Conservation (phyloP, 2,113 vertebrate genomes). For the Mugil cephalus region DNA sequence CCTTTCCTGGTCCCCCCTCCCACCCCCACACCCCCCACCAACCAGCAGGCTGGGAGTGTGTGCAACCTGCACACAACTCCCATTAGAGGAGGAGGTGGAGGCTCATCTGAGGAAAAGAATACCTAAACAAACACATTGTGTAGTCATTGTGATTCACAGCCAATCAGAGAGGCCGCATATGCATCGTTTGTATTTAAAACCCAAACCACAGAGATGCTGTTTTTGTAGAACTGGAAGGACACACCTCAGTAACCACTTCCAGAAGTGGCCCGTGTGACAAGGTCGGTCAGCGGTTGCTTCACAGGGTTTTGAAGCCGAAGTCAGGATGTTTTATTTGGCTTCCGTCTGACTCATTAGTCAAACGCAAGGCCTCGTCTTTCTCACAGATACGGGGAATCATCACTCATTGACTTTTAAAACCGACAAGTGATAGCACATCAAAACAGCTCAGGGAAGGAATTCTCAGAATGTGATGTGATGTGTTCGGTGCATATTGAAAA, state of each 20-base stretch:
- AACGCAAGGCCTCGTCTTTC: background rate
- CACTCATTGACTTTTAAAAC: background rate
- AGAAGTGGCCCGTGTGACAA: background rate
- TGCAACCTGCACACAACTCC: constrained; percentile 44
- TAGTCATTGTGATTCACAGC: background rate
- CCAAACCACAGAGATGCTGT: constrained; percentile 23
- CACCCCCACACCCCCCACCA: constrained; percentile 44
- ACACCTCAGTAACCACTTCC: constrained; percentile 53
- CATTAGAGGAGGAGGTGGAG: constrained; percentile 6
- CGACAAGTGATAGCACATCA: background rate
- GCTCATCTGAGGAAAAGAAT: constrained; percentile 2
- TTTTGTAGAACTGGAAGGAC: constrained; percentile 33
- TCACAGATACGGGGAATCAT: background rate
- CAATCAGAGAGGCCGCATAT: background rate
- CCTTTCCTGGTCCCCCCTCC: constrained; percentile 36
- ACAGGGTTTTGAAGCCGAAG: background rate
- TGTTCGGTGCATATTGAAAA: too few species aligned
- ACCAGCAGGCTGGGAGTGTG: constrained; percentile 36
- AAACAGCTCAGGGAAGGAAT: background rate
- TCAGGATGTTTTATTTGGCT: background rate
- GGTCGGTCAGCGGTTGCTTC: background rate
- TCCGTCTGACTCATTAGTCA: background rate
- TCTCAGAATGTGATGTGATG: background rate
- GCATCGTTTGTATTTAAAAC: background rate
- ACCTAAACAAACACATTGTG: background rate